phyloP scores from a whole-genome alignment of 2,797 vertebrate genomes.

The Hipposideros larvatus region DNA sequence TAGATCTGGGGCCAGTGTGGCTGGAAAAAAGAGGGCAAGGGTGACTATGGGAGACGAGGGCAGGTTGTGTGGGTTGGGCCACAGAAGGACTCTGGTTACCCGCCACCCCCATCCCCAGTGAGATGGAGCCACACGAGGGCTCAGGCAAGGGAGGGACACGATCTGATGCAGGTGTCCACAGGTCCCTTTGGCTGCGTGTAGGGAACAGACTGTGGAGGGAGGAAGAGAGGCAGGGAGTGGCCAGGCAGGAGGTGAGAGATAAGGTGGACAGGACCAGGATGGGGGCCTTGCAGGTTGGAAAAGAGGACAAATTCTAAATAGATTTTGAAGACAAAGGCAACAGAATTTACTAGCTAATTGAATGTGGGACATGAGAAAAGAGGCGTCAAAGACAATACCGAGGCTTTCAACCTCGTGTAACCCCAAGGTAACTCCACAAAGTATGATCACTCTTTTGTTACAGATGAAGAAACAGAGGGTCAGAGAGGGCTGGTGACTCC shows the following conservation, averaged over 20 bases:
- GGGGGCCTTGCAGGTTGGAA: too few relatives aligned
- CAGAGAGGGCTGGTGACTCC: not conserved
- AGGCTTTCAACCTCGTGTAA: slow-evolving; percentile 1
- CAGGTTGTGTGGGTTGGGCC: not conserved
- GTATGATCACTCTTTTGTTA: not conserved
- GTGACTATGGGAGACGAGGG: not conserved
- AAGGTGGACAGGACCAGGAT: not conserved
- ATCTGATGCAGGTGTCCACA: too few relatives aligned
- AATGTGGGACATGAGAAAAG: not conserved
- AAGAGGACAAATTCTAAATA: not conserved
- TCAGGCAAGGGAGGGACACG: accelerated
- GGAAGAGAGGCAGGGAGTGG: not conserved
- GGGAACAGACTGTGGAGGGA: not conserved
- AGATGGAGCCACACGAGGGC: not conserved
- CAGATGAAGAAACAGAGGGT: not conserved
- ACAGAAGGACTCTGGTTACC: not conserved
- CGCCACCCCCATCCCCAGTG: not conserved
- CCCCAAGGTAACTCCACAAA: not conserved
- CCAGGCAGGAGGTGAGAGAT: not conserved
- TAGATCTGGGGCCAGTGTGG: not conserved
- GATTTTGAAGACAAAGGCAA: not conserved
- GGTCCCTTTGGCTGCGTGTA: not conserved
- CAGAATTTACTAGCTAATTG: not conserved
- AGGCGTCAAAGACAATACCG: not conserved
- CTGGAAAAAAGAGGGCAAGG: not conserved